Conservation (phyloP, 1,140 invertebrate genomes). For the Lamellibrachia luymesi region DNA sequence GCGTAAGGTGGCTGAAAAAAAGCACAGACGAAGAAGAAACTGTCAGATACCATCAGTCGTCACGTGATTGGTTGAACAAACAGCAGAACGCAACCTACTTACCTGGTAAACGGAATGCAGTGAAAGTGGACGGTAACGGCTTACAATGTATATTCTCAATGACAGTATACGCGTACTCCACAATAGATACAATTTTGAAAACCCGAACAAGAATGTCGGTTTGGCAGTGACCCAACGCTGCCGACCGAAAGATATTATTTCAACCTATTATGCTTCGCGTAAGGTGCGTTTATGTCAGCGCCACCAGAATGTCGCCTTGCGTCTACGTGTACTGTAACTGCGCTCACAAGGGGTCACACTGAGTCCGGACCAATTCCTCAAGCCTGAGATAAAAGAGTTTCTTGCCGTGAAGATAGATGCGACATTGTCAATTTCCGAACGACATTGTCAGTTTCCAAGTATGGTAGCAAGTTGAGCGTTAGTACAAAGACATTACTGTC, state of each 20-base stretch:
- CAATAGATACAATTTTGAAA: neutral
- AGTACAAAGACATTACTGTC: neutral
- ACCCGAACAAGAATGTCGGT: neutral
- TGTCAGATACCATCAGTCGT: neutral
- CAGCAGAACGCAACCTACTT: neutral
- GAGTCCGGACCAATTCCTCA: neutral
- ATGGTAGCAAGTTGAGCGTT: neutral
- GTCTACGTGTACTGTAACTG: neutral
- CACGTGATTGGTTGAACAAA: neutral
- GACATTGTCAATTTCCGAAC: neutral
- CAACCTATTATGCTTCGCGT: neutral
- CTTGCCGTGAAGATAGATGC: neutral
- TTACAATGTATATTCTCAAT: slow-evolving; percentile 12
- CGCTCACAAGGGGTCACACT: neutral
- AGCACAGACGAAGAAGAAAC: neutral
- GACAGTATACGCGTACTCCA: slow-evolving; percentile 5
- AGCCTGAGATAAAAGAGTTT: neutral
- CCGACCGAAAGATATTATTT: neutral
- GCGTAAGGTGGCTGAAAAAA: neutral
- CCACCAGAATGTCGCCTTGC: slow-evolving; percentile 3
- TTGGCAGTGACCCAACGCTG: neutral
- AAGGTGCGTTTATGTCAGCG: neutral
- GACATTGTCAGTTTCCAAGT: slow-evolving; percentile 9
- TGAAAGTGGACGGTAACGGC: slow-evolving; percentile 2
- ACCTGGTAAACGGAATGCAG: neutral